Evolutionary conservation across 1,140 invertebrate species (phyloP).

Genomic region (Rhysida immarginata): DNA sequence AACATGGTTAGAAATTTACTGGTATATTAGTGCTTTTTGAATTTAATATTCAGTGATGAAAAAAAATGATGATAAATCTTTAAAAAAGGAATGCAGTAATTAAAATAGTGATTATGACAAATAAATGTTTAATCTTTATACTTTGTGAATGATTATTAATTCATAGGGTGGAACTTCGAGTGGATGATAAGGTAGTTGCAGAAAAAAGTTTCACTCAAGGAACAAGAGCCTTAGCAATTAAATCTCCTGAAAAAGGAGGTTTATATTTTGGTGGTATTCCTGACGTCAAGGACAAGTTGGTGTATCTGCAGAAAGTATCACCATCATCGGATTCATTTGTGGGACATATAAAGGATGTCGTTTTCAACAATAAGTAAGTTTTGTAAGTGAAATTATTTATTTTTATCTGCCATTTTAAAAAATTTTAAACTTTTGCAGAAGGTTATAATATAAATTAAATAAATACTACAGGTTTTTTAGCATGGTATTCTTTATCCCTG

Average conservation of each 20-base stretch:
- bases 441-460: too few relatives aligned
- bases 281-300: slow-evolving; percentile 33
- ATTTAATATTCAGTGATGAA: too few relatives aligned
- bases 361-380: slow-evolving; percentile 58
- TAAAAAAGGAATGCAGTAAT: too few relatives aligned
- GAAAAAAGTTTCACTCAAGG: slow-evolving; percentile 34
- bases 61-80: too few relatives aligned
- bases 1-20: too few relatives aligned
- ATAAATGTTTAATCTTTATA: slow-evolving; percentile 9
- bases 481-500: too few relatives aligned
- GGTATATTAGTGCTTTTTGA: too few relatives aligned
- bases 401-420: too few relatives aligned
- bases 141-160: too few relatives aligned
- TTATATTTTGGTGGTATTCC: slow-evolving; percentile 50
- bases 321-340: slow-evolving; percentile 37
- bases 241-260: slow-evolving; percentile 32
- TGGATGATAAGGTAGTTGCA: slow-evolving; percentile 47
- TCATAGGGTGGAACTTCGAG: slow-evolving; percentile 40
- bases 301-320: slow-evolving; percentile 31
- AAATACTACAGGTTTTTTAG: too few relatives aligned
- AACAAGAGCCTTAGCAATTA: slow-evolving; percentile 24
- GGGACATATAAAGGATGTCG: slow-evolving; percentile 62
- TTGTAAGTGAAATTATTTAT: background rate
- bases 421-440: too few relatives aligned
- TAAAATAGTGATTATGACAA: background rate